A percentile compares a stretch with the other conserved stretches of the same genome.
Conservation (phyloP, 2,797 vertebrate genomes). For the Schizothorax lantsangensis region DNA sequence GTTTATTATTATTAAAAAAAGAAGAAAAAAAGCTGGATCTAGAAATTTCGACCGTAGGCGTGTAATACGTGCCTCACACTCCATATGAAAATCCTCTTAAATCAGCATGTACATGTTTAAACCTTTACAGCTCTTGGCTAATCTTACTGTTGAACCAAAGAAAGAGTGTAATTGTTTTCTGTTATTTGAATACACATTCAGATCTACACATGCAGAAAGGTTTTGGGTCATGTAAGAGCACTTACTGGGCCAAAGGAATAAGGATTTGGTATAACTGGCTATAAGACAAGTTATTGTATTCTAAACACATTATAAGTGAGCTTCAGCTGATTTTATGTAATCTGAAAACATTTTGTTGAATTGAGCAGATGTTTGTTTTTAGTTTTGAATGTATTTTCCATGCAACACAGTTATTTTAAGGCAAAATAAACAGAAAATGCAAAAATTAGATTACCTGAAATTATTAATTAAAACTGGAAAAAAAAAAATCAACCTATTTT, state of each 20-base stretch:
- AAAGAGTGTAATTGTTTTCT: constrained; percentile 51
- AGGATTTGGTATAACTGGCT: constrained; percentile 1
- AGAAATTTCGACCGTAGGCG: background rate
- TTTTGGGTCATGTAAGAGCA: constrained; percentile 36
- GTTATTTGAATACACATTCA: constrained; percentile 24
- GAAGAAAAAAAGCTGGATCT: background rate
- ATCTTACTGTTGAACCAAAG: constrained; percentile 48
- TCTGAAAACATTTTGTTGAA: background rate
- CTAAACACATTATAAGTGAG: background rate
- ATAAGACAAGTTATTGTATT: background rate
- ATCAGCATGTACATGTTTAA: constrained; percentile 52
- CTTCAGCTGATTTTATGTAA: background rate
- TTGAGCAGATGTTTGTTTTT: background rate
- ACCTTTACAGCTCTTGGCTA: constrained; percentile 44
- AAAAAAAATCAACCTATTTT: too few relatives aligned
- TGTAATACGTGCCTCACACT: constrained; percentile 50
- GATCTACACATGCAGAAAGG: constrained; percentile 25
- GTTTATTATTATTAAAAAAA: background rate
- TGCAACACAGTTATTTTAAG: background rate
- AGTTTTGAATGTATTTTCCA: background rate
- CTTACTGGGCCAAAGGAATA: constrained; percentile 14
- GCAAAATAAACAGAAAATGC: background rate
- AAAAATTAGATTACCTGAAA: background rate
- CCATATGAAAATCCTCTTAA: constrained; percentile 55
- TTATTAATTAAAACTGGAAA: background rate